Percentiles rank a stretch among this genome's conserved stretches.
Evolutionary conservation across 1,140 invertebrate species (phyloP).

Genomic region (Apis dorsata): DNA sequence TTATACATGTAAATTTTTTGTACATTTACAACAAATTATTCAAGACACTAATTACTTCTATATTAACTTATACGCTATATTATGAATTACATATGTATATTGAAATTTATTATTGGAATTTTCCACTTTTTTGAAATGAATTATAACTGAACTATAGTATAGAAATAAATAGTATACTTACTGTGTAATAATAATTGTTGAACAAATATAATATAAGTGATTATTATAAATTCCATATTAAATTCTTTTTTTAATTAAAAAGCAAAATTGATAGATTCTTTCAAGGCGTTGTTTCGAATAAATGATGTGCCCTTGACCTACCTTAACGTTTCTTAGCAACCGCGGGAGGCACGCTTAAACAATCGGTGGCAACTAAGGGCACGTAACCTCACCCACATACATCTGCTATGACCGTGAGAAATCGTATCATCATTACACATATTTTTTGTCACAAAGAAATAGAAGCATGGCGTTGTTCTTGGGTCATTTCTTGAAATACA

Average conservation of each 20-base stretch:
- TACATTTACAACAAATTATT: constrained; percentile 4
- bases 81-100: neutral
- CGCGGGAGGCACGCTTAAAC: constrained; percentile 44
- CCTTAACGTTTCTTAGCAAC: constrained; percentile 60
- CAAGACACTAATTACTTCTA: constrained; percentile 21
- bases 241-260: neutral
- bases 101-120: neutral
- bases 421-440: constrained; percentile 13
- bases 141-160: neutral
- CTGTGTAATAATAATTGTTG: neutral
- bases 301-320: constrained; percentile 59
- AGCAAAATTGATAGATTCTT: constrained; percentile 4
- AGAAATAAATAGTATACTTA: too few relatives aligned
- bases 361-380: constrained; percentile 57
- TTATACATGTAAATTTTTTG: constrained; percentile 26
- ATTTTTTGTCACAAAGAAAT: constrained; percentile 3
- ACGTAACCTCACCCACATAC: constrained; percentile 55
- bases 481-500: constrained; percentile 23
- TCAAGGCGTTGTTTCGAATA: constrained; percentile 19
- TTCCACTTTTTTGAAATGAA: too few relatives aligned
- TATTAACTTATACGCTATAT: neutral
- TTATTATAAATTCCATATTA: neutral
- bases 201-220: too few relatives aligned
- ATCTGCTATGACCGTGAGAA: constrained; percentile 43
- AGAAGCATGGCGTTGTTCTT: neutral